A percentile compares a stretch with the other conserved stretches of the same genome.
phyloP scores from a whole-genome alignment of 2,113 vertebrate genomes.

The Beaufortia kweichowensis region DNA sequence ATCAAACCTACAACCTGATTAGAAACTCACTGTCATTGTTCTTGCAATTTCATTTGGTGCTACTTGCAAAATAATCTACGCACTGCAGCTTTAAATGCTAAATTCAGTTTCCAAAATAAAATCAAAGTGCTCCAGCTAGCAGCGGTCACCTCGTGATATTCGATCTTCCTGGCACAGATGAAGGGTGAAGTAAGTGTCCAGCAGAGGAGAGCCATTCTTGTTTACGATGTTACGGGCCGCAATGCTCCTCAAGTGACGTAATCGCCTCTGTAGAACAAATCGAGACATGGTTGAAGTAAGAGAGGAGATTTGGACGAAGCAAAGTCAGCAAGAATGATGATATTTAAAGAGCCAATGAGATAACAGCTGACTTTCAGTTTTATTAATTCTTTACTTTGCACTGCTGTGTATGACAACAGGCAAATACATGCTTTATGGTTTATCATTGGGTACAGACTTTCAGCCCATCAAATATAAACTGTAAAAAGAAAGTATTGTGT shows the following conservation, averaged over 20 bases:
- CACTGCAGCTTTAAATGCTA: background rate
- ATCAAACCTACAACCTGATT: too few relatives aligned
- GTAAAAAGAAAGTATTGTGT: too few relatives aligned
- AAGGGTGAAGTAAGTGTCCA: conserved; percentile 96
- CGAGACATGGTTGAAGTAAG: conserved; percentile 6
- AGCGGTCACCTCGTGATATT: conserved; percentile 77
- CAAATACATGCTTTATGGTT: background rate
- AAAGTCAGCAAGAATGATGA: background rate
- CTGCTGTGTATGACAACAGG: background rate
- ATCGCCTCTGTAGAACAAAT: conserved; percentile 79
- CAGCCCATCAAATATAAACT: background rate
- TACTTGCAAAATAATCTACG: too few relatives aligned
- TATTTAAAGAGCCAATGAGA: background rate
- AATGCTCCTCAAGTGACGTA: conserved; percentile 93
- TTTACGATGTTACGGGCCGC: conserved; percentile 94
- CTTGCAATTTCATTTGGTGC: too few relatives aligned
- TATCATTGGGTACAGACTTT: background rate
- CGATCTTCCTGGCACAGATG: conserved; percentile 82
- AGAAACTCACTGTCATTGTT: too few relatives aligned
- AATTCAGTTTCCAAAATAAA: background rate
- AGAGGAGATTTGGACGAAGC: background rate
- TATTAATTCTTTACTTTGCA: background rate
- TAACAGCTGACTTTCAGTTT: background rate
- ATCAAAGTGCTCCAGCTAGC: background rate
- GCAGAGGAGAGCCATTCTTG: conserved; percentile 87